phyloP scores from a whole-genome alignment of 2,888 invertebrate species.

The Macaria liturata region DNA sequence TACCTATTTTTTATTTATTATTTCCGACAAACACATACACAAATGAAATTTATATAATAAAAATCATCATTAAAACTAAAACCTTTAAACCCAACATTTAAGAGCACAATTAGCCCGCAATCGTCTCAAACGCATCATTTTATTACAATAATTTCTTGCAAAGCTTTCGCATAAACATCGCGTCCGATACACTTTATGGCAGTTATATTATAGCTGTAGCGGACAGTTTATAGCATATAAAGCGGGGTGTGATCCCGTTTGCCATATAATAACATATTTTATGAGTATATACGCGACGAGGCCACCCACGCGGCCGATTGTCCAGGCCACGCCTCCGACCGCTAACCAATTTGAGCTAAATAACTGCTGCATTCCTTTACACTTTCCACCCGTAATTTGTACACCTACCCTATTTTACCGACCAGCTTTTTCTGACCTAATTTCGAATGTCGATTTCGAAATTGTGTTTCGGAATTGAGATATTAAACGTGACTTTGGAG shows the following conservation, averaged over 20 bases:
- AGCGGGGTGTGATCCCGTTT: conserved; percentile 62
- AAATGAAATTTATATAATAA: too few species aligned
- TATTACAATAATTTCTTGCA: conserved; percentile 28
- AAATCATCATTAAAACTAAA: too few species aligned
- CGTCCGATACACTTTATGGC: conserved; percentile 31
- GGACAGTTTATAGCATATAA: conserved; percentile 60
- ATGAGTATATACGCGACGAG: conserved; percentile 56
- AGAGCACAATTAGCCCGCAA: conserved; percentile 3
- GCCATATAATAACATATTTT: conserved; percentile 64
- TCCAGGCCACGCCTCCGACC: conserved; percentile 61
- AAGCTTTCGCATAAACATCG: conserved; percentile 32
- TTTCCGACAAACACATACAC: too few species aligned
- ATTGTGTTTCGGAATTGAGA: conserved; percentile 23
- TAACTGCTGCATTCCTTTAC: conserved; percentile 32
- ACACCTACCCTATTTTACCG: conserved; percentile 48
- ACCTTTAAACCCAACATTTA: too few species aligned
- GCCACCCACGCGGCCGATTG: conserved; percentile 71
- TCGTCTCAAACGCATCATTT: conserved; percentile 16
- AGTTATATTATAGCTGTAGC: conserved; percentile 39
- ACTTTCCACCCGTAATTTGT: conserved; percentile 47
- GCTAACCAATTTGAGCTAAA: conserved; percentile 70
- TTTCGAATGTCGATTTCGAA: conserved; percentile 21
- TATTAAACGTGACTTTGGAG: conserved; percentile 15
- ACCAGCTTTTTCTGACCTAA: conserved; percentile 30
- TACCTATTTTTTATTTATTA: too few species aligned